Evolutionary conservation across 2,797 vertebrate genomes (phyloP).

Genomic region (Cuculus canorus): DNA sequence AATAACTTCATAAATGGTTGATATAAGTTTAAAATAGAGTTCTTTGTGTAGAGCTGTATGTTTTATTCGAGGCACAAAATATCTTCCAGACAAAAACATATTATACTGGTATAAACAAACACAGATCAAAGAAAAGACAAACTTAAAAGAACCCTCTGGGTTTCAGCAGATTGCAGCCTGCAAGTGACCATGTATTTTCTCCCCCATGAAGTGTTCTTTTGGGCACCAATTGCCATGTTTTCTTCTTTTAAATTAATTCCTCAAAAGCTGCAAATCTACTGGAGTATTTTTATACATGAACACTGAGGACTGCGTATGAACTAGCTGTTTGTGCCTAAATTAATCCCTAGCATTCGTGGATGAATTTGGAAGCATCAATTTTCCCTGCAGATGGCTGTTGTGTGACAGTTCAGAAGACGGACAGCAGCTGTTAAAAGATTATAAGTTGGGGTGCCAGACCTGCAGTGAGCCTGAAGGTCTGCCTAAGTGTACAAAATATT

Average conservation of each 20-base stretch:
- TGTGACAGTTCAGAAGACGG: neutral
- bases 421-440: neutral
- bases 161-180: conserved; percentile 38
- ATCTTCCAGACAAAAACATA: conserved; percentile 41
- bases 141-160: conserved; percentile 44
- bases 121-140: conserved; percentile 26
- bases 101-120: conserved; percentile 53
- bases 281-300: neutral
- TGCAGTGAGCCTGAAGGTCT: neutral
- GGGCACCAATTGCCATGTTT: neutral
- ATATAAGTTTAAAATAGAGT: neutral
- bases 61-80: conserved; percentile 28
- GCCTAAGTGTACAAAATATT: neutral
- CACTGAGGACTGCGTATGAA: neutral
- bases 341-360: neutral
- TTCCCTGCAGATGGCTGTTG: neutral
- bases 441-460: neutral
- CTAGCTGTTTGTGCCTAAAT: neutral
- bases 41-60: neutral
- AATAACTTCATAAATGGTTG: neutral
- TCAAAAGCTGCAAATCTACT: neutral
- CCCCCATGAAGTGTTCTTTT: neutral
- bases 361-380: neutral
- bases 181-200: neutral
- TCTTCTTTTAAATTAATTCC: neutral